These are phyloP conservation scores for Lomographa bimaculata DNA, from an alignment of 2,888 invertebrate species.

Conservation along the genomic window DNA sequence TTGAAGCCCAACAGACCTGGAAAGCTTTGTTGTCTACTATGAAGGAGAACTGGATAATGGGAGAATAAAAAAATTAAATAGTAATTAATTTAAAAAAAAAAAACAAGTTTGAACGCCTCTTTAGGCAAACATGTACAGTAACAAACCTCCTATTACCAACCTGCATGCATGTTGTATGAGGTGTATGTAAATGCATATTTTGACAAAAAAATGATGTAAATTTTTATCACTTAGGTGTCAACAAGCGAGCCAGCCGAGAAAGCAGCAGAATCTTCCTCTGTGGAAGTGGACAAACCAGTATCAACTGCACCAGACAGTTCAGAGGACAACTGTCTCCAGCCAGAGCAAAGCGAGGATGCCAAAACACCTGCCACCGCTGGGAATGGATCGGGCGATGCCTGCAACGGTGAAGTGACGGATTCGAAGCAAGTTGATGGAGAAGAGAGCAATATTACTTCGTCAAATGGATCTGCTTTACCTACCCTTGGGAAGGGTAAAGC, in stretches of 20 bases:
- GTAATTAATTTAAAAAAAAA: no score
- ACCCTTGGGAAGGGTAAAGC: conserved; percentile 64
- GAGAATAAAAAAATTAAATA: no score
- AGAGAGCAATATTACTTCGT: conserved; percentile 74
- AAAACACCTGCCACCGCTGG: conserved; percentile 41
- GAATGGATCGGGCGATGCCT: conserved; percentile 52
- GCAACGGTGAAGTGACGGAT: conserved; percentile 75
- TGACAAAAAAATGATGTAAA: no score
- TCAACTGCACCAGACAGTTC: conserved; percentile 72
- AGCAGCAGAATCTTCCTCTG: conserved; percentile 44
- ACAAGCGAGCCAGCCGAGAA: conserved; percentile 66
- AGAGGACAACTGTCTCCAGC: conserved; percentile 65
- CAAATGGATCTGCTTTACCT: conserved; percentile 78
- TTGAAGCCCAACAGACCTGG: no score
- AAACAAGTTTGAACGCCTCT: no score
- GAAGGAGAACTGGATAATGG: no score
- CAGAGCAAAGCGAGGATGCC: conserved; percentile 68
- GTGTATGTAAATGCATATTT: no score
- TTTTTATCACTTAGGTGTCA: conserved; percentile 63
- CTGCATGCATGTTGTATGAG: no score
- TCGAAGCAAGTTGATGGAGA: conserved; percentile 67
- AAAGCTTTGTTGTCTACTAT: no score
- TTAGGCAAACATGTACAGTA: no score
- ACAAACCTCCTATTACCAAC: no score
- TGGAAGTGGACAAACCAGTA: conserved; percentile 56